Base-by-base conservation (phyloP, 2,113 vertebrate genomes). In the Prolemur simus region DNA sequence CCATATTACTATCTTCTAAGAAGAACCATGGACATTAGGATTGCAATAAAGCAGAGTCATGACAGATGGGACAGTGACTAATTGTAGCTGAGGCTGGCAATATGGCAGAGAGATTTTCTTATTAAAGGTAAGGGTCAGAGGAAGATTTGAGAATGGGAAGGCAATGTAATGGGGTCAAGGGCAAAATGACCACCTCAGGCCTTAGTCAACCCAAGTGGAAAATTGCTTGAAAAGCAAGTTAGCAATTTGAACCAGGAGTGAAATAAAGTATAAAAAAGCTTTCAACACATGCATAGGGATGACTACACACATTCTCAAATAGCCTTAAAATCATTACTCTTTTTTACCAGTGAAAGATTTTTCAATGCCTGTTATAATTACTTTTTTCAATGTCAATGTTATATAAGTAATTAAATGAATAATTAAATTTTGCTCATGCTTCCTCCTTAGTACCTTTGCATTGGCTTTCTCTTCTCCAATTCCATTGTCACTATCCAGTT, bases 41-140 rank as follows among this genome's bases (percentile, higher is more conserved):
- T 68, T 74, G 32, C n/a, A 85, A 86, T 69, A 97, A 96, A 94
- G 56, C 18, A 91, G 14, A 89, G 29, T 89, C 49, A 45, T 89
- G 92, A 92, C 83, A 91, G 69, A 87, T 88, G 63, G 82, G 87
- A 88, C 92, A 92, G n/a, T 92, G 89, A 96, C 89, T 84, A 96
- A 96, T 89, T 92, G 25, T 89, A 94, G 84, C 73, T 80, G 85
- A 85, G 68, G 11, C 58, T 86, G 74, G 74, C 80, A 86, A 95
- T 87, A 47, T 87, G 73, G 47, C 78, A 94, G 66, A 80, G 21
- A 58, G 34, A 82, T 89, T 89, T 94, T 96, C 83, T 95, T 58
- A 94, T 81, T 96, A 89, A 94, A 89, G 64, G 49, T 76, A 86
- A 96, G 89, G 78, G 89, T 97, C 78, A 81, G 25, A 68, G 66